A percentile compares a stretch with the other conserved stretches of the same genome.
These are phyloP conservation scores for Empidonax alnorum DNA, from an alignment of 2,113 vertebrate species.

Conservation along the genomic window DNA sequence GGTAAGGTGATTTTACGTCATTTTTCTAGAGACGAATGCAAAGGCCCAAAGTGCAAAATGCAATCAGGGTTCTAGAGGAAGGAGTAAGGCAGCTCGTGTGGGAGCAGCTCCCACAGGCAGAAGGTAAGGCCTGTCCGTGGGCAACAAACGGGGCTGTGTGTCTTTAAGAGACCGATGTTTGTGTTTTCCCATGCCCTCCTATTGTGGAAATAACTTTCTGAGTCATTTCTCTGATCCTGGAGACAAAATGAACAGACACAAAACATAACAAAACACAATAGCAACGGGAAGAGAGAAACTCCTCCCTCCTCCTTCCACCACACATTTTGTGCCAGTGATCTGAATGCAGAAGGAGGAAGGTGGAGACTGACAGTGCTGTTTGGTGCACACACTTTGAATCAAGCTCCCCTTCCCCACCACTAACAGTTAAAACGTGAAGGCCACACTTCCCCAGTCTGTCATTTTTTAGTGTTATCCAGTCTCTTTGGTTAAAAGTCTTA, in stretches of 20 bases:
- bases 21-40: background rate
- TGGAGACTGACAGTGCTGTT: background rate
- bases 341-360: background rate
- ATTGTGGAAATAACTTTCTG: slow-evolving; percentile 62
- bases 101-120: background rate
- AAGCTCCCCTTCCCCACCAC: background rate
- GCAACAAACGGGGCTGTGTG: background rate
- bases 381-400: background rate
- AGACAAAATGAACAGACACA: slow-evolving; percentile 39
- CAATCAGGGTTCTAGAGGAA: background rate
- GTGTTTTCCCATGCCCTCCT: slow-evolving; percentile 63
- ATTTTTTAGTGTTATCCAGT: background rate
- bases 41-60: background rate
- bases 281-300: slow-evolving; percentile 52
- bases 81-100: background rate
- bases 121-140: background rate
- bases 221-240: slow-evolving; percentile 72
- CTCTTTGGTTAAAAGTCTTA: background rate
- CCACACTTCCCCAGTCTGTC: background rate
- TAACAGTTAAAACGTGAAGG: background rate
- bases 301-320: slow-evolving; percentile 14
- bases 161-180: slow-evolving; percentile 60
- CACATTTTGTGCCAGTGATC: background rate
- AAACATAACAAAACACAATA: slow-evolving; percentile 52
- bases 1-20: background rate